These are phyloP conservation scores for Theonella swinhoei DNA, from an alignment of 37 sponge, comb jelly and placozoan species.

Conservation along the genomic window DNA sequence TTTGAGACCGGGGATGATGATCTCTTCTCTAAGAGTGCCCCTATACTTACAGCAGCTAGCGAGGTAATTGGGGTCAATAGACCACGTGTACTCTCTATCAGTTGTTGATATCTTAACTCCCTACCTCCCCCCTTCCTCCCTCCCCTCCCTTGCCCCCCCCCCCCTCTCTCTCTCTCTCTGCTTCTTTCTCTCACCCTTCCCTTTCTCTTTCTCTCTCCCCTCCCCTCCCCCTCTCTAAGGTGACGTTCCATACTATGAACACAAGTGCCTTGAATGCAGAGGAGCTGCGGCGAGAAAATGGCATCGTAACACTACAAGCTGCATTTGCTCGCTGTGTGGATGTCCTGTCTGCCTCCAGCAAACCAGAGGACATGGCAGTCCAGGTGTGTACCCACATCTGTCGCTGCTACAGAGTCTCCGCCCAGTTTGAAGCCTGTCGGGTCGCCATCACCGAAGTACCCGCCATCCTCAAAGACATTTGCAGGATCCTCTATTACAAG, in stretches of 20 bases:
- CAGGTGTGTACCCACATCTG: constrained; percentile 89
- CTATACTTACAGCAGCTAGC: constrained; percentile 92
- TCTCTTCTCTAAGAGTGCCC: constrained; percentile 92
- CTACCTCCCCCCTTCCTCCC: background rate
- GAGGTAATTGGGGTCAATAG: too few species aligned
- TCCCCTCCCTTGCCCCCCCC: background rate
- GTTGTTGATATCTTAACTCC: too few species aligned
- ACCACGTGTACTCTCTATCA: too few species aligned
- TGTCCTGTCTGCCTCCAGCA: constrained; percentile 80
- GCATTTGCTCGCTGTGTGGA: constrained; percentile 85
- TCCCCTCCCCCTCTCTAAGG: background rate
- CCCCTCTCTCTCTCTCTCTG: background rate
- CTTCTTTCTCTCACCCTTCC: background rate
- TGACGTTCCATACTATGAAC: constrained; percentile 94
- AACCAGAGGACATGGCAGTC: constrained; percentile 79
- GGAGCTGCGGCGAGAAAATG: constrained; percentile 93
- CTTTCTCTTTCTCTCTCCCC: background rate
- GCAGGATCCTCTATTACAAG: constrained; percentile 89
- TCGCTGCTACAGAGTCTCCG: constrained; percentile 91
- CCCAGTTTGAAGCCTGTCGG: constrained; percentile 95
- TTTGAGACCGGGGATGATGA: constrained; percentile 87
- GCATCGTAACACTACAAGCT: constrained; percentile 76
- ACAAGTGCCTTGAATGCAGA: constrained; percentile 94
- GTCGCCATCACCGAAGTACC: constrained; percentile 88
- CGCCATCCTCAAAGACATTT: constrained; percentile 82